Percentiles rank a stretch among this genome's conserved stretches.
Evolutionary conservation across 2,113 vertebrate species (phyloP).

Genomic region (Nibea albiflora): DNA sequence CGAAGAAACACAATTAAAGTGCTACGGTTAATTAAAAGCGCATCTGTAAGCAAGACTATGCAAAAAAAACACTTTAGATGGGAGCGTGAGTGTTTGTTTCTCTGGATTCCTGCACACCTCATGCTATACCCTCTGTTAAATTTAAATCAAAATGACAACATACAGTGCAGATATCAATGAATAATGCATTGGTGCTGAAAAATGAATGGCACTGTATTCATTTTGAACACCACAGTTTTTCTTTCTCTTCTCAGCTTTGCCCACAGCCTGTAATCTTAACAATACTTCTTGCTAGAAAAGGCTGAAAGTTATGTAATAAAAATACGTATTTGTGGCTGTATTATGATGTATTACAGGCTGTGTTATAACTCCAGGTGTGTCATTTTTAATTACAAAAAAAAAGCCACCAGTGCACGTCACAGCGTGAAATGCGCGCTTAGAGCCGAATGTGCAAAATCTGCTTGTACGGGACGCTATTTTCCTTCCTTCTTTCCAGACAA

Average conservation of each 20-base stretch:
- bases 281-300: neutral
- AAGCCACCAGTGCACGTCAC: neutral
- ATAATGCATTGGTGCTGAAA: constrained; percentile 53
- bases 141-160: constrained; percentile 54
- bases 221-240: constrained; percentile 10
- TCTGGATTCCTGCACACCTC: neutral
- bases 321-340: neutral
- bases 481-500: constrained; percentile 17
- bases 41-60: constrained; percentile 40
- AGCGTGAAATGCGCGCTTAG: constrained; percentile 15
- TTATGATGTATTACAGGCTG: no score
- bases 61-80: constrained; percentile 1
- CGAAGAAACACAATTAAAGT: constrained; percentile 34
- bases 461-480: constrained; percentile 1
- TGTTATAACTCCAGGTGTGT: neutral
- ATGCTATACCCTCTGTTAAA: constrained; percentile 21
- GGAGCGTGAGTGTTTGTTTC: constrained; percentile 19
- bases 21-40: constrained; percentile 58
- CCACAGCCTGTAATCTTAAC: constrained; percentile 7
- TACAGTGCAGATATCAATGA: constrained; percentile 38
- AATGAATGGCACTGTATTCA: constrained; percentile 22
- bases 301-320: neutral
- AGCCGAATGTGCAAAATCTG: constrained; percentile 5
- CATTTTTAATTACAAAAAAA: neutral
- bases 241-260: neutral